Conservation (phyloP, 1,140 invertebrate genomes). For the Himalopsyche phryganea region DNA sequence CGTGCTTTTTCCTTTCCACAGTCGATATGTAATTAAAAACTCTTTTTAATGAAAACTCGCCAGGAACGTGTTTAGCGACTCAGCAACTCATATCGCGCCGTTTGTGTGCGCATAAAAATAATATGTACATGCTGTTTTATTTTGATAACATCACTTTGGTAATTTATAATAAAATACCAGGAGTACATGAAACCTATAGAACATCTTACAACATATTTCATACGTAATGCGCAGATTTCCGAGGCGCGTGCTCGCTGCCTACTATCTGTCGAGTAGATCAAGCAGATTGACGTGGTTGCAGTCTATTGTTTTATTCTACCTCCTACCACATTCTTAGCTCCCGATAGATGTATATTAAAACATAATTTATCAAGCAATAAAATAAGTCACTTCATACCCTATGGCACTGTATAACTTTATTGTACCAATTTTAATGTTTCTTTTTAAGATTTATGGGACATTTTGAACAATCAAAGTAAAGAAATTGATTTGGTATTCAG, state of each 20-base stretch:
- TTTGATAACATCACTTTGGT: too few species aligned
- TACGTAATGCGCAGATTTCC: conserved; percentile 11
- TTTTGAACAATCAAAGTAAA: neutral
- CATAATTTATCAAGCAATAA: conserved; percentile 30
- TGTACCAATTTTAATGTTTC: conserved; percentile 7
- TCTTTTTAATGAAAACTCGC: too few species aligned
- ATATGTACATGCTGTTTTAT: too few species aligned
- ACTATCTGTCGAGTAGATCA: conserved; percentile 19
- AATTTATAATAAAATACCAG: conserved; percentile 7
- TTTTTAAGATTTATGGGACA: conserved; percentile 15
- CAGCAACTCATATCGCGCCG: too few species aligned
- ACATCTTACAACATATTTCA: conserved; percentile 6
- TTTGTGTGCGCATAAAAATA: too few species aligned
- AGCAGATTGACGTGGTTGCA: conserved; percentile 27
- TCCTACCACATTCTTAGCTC: conserved; percentile 31
- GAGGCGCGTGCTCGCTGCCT: conserved; percentile 19
- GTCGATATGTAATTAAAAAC: too few species aligned
- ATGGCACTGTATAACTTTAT: conserved; percentile 8
- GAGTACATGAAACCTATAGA: conserved; percentile 1
- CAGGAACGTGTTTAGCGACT: too few species aligned
- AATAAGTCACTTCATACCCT: conserved; percentile 19
- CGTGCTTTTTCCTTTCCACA: too few species aligned
- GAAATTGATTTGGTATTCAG: neutral
- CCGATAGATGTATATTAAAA: conserved; percentile 31
- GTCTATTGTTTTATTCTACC: conserved; percentile 28